Evolutionary conservation across 1,140 invertebrate species (phyloP), one percentile per base, ranked within the genome.

Genomic region (Nasonia giraulti): DNA sequence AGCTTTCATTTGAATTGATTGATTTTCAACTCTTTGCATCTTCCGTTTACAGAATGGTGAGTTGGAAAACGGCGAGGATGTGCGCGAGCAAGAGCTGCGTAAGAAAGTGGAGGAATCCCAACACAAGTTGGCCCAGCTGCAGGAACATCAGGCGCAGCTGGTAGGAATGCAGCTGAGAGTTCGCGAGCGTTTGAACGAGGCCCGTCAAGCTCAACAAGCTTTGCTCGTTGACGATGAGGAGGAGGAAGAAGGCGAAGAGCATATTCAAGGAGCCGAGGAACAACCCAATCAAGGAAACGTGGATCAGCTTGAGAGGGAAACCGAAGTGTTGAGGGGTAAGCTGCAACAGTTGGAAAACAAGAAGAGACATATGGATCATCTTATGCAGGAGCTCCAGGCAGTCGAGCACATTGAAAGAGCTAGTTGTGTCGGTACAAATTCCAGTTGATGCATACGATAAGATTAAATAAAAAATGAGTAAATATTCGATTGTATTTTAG

Each of bases 321-420:
- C 92, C 62, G 88, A 88, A 7, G 89, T 79, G 1, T 78, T 93
- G 2, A 87, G 90, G 55, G 89, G 87, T 37, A 93, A 93, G 87
- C 87, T 93, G 7, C 89, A 89, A 10, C 89, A 91, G 66, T 87
- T 93, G 7, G 91, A 93, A 82, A 89, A 87, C 50, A 93, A 93
- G 33, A 93, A 93, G 73, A 90, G 90, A 73, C 90, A 90, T 44
- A 93, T 93, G 91, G 92, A 93, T 84, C 91, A 91, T 33, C 87
- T 93, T 37, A 89, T 93, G 44, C 89, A 91, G n/a, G 92, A 92
- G 83, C 85, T 93, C 2, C 91, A 93, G 77, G 88, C 89, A 8
- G 88, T 89, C 44, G 91, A 92, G 75, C 40, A 90, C 8, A 88
- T 86, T 12, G 91, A 91, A 12, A 87, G 87, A 66, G 89, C 82